Conservation (phyloP, 1,140 invertebrate genomes). For the Holotrichia oblita region DNA sequence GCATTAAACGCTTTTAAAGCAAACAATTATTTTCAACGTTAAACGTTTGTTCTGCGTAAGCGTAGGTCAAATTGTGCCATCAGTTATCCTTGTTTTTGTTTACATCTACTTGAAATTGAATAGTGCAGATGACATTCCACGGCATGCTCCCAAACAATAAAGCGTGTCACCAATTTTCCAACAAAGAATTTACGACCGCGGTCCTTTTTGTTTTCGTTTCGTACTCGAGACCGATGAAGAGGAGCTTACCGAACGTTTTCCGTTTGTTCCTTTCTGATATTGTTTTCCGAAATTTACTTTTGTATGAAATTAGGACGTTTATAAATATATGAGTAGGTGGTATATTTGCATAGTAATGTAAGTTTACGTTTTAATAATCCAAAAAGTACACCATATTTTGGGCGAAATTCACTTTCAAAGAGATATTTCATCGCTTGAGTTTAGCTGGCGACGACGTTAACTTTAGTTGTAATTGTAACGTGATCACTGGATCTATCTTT, state of each 20-base stretch:
- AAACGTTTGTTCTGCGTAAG: background rate
- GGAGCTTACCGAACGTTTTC: background rate
- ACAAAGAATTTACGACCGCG: constrained; percentile 15
- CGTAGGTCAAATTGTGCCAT: background rate
- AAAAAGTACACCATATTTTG: too few relatives aligned
- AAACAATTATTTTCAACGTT: constrained; percentile 5
- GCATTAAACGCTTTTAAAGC: too few relatives aligned
- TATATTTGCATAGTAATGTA: too few relatives aligned
- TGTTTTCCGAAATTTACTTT: background rate
- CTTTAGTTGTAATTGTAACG: too few relatives aligned
- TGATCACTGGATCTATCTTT: too few relatives aligned
- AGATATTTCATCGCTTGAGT: too few relatives aligned
- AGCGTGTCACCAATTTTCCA: constrained; percentile 14
- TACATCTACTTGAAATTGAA: constrained; percentile 1
- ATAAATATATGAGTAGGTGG: background rate
- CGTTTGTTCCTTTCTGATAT: background rate
- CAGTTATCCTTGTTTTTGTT: constrained; percentile 1
- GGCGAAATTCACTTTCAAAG: too few relatives aligned
- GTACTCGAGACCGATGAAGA: background rate
- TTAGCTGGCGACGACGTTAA: too few relatives aligned
- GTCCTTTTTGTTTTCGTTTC: constrained; percentile 11
- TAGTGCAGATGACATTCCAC: constrained; percentile 10
- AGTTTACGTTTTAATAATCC: too few relatives aligned
- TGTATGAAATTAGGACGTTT: background rate
- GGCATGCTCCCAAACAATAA: background rate